Evolutionary conservation across 2,797 vertebrate species (phyloP).

Genomic region (Pseudochirops corinnae): DNA sequence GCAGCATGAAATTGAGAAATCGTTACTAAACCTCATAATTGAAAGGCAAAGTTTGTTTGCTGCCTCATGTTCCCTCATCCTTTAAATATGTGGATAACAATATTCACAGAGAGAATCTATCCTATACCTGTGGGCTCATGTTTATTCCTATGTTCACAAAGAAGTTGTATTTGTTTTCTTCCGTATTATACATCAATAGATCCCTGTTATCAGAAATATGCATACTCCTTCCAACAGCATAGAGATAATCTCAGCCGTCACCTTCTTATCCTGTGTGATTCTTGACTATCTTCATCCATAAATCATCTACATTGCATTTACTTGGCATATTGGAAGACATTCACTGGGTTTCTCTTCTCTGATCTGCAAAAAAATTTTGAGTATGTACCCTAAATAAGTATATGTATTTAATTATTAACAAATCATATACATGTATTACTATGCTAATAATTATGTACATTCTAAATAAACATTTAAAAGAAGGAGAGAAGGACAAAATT

Average conservation of each 20-base stretch:
- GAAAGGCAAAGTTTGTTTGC: constrained; percentile 1
- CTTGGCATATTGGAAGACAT: not conserved
- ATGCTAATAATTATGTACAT: not conserved
- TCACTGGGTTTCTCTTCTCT: not conserved
- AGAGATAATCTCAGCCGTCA: not conserved
- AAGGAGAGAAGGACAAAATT: not conserved
- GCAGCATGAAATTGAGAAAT: not conserved
- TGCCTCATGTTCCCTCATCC: not conserved
- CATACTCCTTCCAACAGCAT: not conserved
- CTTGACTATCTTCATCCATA: not conserved
- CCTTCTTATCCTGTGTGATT: not conserved
- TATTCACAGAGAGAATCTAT: not conserved
- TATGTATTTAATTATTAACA: not conserved
- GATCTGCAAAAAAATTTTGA: not conserved
- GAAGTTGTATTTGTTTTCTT: not conserved
- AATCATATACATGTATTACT: not conserved
- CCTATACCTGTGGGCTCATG: not conserved
- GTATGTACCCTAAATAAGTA: not conserved
- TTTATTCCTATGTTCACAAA: not conserved
- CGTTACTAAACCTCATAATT: constrained; percentile 15
- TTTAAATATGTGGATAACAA: not conserved
- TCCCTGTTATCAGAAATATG: not conserved
- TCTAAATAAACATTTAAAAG: not conserved
- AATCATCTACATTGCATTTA: not conserved
- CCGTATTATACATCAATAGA: not conserved